phyloP scores from a whole-genome alignment of 2,888 invertebrate species.

The Acronicta leporina region DNA sequence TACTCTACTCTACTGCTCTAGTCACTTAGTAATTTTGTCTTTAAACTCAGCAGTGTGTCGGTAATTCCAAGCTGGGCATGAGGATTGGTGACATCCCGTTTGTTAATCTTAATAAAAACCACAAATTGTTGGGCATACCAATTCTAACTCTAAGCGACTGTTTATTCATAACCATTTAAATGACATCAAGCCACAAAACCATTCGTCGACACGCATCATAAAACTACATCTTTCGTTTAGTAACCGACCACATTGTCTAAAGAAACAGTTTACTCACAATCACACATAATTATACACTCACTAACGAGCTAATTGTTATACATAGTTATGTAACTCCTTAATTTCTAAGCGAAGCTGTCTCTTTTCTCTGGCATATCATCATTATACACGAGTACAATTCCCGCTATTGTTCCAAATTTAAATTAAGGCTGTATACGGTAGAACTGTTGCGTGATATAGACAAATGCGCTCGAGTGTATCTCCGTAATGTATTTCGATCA shows the following conservation, averaged over 20 bases:
- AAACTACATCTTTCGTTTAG: conserved; percentile 20
- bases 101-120: too few species aligned
- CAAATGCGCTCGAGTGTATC: conserved; percentile 41
- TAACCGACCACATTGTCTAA: conserved; percentile 28
- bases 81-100: too few species aligned
- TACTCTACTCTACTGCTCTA: too few species aligned
- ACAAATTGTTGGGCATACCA: too few species aligned
- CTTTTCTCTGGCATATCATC: conserved; percentile 66
- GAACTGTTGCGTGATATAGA: conserved; percentile 49
- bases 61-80: too few species aligned
- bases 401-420: conserved; percentile 66
- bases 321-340: conserved; percentile 67
- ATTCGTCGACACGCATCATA: too few species aligned
- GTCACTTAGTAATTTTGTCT: too few species aligned
- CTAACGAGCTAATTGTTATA: conserved; percentile 62
- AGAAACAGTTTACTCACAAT: conserved; percentile 49
- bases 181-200: too few species aligned
- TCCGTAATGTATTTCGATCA: conserved; percentile 15
- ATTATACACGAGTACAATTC: conserved; percentile 54
- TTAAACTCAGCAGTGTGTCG: too few species aligned
- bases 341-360: conserved; percentile 70
- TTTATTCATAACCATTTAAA: too few species aligned
- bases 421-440: conserved; percentile 37
- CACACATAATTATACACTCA: conserved; percentile 53
- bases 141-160: too few species aligned